These are phyloP conservation scores for Tetragonula carbonaria DNA, from an alignment of 2,888 invertebrate genomes.

Conservation along the genomic window DNA sequence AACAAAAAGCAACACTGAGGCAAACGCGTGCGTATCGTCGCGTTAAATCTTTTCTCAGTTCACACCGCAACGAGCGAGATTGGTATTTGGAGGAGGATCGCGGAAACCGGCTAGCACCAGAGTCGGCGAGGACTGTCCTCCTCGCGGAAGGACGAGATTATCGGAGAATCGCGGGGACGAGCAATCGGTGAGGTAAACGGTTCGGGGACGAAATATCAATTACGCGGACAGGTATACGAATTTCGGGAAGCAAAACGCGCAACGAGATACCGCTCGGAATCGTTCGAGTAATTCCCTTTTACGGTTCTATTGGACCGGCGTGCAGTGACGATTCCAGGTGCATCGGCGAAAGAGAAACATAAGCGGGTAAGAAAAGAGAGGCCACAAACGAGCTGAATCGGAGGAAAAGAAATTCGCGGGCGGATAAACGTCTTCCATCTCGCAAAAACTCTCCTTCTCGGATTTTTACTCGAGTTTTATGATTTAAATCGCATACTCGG, in stretches of 20 bases:
- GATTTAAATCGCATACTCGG: constrained; percentile 82
- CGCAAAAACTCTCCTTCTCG: constrained; percentile 56
- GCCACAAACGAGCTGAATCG: constrained; percentile 53
- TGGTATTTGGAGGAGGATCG: background rate
- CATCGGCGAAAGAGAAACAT: constrained; percentile 55
- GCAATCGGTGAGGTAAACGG: constrained; percentile 22
- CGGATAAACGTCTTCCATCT: no score
- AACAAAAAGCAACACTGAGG: background rate
- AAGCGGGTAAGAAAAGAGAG: constrained; percentile 39
- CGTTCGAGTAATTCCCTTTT: constrained; percentile 63
- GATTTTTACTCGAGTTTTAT: constrained; percentile 82
- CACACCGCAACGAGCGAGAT: background rate
- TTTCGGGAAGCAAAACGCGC: background rate
- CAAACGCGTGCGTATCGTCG: background rate
- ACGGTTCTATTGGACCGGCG: constrained; percentile 51
- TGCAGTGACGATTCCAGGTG: constrained; percentile 33
- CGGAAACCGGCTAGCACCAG: background rate
- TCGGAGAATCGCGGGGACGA: constrained; percentile 35
- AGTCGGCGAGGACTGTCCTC: background rate
- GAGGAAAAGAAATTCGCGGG: constrained; percentile 41
- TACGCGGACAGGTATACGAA: constrained; percentile 32
- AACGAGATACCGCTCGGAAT: constrained; percentile 30
- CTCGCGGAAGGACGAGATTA: constrained; percentile 30
- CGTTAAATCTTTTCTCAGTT: background rate
- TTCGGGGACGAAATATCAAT: constrained; percentile 35